Percentiles rank a stretch among this genome's conserved stretches.
These are phyloP conservation scores for Polydrusus tereticollis DNA, from an alignment of 2,888 invertebrate species.

Conservation along the genomic window DNA sequence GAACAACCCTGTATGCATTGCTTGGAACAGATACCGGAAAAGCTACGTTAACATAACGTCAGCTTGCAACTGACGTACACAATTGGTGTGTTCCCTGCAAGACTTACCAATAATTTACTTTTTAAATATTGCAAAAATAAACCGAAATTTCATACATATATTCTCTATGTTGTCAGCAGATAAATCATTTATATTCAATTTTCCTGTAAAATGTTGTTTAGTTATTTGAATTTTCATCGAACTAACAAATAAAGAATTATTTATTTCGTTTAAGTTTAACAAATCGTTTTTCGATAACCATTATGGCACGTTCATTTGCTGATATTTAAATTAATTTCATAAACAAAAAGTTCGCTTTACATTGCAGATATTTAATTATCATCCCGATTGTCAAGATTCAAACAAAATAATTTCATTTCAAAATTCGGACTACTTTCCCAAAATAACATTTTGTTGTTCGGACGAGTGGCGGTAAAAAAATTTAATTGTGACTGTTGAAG, in stretches of 20 bases:
- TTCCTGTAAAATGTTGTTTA: not conserved
- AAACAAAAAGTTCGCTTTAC: not conserved
- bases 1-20: no score
- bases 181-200: not conserved
- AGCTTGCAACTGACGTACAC: no score
- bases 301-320: not conserved
- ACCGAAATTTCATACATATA: not conserved
- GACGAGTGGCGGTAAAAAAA: no score
- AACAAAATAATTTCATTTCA: not conserved
- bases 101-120: no score
- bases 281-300: not conserved
- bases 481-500: no score
- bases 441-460: no score
- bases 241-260: not conserved
- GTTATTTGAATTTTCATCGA: not conserved
- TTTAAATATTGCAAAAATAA: not conserved
- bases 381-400: not conserved
- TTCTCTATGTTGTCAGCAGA: not conserved
- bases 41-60: no score
- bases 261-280: not conserved
- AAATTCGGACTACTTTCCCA: not conserved
- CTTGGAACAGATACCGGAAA: no score
- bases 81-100: no score
- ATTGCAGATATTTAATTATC: not conserved
- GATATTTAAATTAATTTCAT: not conserved